Conservation (phyloP, 2,888 invertebrate genomes). For the Mesochorus sp. region DNA sequence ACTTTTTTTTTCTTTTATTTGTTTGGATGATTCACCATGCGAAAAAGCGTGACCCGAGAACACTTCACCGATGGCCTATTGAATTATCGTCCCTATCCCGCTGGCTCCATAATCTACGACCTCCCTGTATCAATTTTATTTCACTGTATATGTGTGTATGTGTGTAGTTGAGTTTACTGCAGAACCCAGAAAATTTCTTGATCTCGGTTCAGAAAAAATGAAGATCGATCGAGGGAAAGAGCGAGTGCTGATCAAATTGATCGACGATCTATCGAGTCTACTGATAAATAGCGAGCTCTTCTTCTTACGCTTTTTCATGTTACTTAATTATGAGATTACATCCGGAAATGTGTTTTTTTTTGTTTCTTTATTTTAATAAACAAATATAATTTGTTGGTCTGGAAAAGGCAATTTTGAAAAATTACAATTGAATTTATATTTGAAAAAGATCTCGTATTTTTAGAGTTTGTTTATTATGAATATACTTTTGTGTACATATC, state of each 20-base stretch:
- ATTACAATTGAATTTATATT: no score
- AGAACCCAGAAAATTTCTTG: background rate
- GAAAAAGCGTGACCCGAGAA: slow-evolving; percentile 28
- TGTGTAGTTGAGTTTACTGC: background rate
- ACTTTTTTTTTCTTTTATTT: background rate
- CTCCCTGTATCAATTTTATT: slow-evolving; percentile 47
- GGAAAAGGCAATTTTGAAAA: no score
- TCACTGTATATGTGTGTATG: no score
- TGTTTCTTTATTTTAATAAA: no score
- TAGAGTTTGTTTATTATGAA: no score
- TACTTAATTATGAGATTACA: no score
- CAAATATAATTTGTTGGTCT: no score
- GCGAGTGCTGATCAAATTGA: background rate
- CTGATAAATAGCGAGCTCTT: no score
- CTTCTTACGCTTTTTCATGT: no score
- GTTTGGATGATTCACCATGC: background rate
- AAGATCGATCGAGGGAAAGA: background rate
- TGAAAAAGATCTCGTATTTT: no score
- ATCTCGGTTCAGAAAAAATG: background rate
- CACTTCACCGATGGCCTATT: slow-evolving; percentile 13
- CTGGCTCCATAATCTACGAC: slow-evolving; percentile 32
- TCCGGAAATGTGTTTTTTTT: no score
- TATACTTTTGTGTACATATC: no score
- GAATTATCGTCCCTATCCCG: slow-evolving; percentile 42
- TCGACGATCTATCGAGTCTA: background rate